Base-by-base conservation (phyloP, 2,113 vertebrate species). In the Aegithalos caudatus region DNA sequence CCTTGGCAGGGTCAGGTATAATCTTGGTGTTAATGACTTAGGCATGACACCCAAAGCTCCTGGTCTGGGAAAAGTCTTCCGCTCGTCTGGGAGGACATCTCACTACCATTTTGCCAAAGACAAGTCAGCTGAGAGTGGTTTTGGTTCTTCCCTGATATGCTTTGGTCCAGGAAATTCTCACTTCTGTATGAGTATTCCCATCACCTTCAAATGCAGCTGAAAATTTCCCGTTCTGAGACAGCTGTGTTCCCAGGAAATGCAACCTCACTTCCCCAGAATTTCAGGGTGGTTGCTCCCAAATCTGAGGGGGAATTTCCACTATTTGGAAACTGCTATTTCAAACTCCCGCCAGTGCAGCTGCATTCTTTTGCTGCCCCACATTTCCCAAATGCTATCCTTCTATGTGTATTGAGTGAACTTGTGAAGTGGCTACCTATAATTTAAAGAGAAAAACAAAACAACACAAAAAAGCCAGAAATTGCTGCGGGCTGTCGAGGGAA, bases 331-430 rank as follows among this genome's bases (percentile, higher is more conserved):
- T 13, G 18, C 17, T 38, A 28, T 86, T 71, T 57, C 40, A 66
- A 53, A 17, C 38, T 61, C 38, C 17, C 8, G 2, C 18, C 31
- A 28, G 31, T 1, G 20, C 22, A 61, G 37, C 14, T 79, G 20
- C 8, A 16, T 65, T 31, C 57, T 45, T 11, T 48, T 90, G 58
- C 69, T 31, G 11, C 45, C 37, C 64, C 45, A 28, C 27, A n/a
- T 27, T 18, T 58, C 22, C 14, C 25, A 15, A 12, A 24, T 11
- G 3, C 15, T 19, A 21, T 37, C 18, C 14, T 31, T 38, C 25
- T 31, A 22, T 3, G 1, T 7, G 8, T 2, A 29, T 38, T 22
- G 9, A 29, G 12, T 0, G 0, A 29, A 7, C 24, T 40, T 25
- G 20, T 10, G 25, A 50, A 25, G 12, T 5, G 9, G 24, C 22